Percentiles rank a stretch among this genome's conserved stretches.
Evolutionary conservation across 37 sponge, comb jelly and placozoan genomes (phyloP).

Genomic region (Crambe crambe): DNA sequence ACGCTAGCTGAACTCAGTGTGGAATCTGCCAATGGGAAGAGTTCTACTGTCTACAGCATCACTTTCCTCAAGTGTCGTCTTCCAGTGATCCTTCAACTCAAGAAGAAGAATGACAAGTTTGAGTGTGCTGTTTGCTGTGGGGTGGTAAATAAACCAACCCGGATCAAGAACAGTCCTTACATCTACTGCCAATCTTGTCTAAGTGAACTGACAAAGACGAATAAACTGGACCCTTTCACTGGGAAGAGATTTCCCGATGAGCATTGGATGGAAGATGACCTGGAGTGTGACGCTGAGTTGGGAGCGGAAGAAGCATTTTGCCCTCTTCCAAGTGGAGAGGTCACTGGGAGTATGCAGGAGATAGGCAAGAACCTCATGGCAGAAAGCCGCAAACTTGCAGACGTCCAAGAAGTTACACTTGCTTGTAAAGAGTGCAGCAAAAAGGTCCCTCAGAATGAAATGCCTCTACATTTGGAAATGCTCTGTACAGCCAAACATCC

Average conservation of each 20-base stretch:
- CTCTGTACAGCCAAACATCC: slow-evolving; percentile 67
- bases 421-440: slow-evolving; percentile 77
- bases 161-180: slow-evolving; percentile 27
- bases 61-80: slow-evolving; percentile 46
- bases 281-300: slow-evolving; percentile 43
- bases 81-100: slow-evolving; percentile 24
- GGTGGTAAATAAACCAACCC: slow-evolving; percentile 50
- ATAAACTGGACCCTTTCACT: slow-evolving; percentile 79
- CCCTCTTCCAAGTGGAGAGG: slow-evolving; percentile 19
- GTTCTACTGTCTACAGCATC: slow-evolving; percentile 49
- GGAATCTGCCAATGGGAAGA: slow-evolving; percentile 64
- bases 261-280: slow-evolving; percentile 60
- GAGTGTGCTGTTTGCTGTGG: slow-evolving; percentile 74
- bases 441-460: slow-evolving; percentile 53
- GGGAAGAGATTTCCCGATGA: slow-evolving; percentile 61
- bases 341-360: slow-evolving; percentile 27
- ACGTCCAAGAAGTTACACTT: slow-evolving; percentile 56
- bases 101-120: slow-evolving; percentile 3
- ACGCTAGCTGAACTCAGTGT: slow-evolving; percentile 62
- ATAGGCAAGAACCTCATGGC: slow-evolving; percentile 41
- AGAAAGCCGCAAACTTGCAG: neutral
- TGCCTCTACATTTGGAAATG: slow-evolving; percentile 53
- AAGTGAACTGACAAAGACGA: slow-evolving; percentile 76
- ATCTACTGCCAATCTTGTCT: slow-evolving; percentile 74
- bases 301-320: slow-evolving; percentile 30